phyloP scores from a whole-genome alignment of 2,113 vertebrate genomes.

The Ageneiosus marmoratus region DNA sequence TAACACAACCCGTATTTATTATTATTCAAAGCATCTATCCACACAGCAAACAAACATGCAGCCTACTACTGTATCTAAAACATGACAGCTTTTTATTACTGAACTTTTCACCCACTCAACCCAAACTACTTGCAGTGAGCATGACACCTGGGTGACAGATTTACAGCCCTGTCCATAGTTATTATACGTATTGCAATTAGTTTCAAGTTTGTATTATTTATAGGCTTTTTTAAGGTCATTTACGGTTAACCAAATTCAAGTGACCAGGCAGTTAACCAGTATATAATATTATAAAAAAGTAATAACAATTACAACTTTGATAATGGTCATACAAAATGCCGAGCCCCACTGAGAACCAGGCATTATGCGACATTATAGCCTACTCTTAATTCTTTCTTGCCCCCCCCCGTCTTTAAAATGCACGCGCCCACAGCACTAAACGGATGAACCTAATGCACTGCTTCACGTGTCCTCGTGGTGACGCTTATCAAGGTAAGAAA shows the following conservation, averaged over 20 bases:
- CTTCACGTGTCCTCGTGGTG: neutral
- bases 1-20: slow-evolving; percentile 2
- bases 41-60: neutral
- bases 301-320: neutral
- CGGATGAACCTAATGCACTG: neutral
- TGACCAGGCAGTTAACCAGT: neutral
- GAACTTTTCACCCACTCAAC: neutral
- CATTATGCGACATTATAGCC: neutral
- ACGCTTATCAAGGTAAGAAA: neutral
- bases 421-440: neutral
- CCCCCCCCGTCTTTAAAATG: too few relatives aligned
- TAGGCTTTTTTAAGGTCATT: neutral
- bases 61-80: neutral
- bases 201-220: neutral
- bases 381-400: neutral
- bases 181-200: neutral
- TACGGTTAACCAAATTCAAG: neutral
- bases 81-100: neutral
- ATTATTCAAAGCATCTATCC: neutral
- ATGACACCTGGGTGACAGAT: too few relatives aligned
- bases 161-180: neutral
- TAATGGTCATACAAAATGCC: neutral
- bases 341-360: neutral
- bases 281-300: neutral
- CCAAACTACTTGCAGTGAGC: neutral